Base-by-base conservation (phyloP, 2,113 vertebrate species). In the Podarcis cretensis region DNA sequence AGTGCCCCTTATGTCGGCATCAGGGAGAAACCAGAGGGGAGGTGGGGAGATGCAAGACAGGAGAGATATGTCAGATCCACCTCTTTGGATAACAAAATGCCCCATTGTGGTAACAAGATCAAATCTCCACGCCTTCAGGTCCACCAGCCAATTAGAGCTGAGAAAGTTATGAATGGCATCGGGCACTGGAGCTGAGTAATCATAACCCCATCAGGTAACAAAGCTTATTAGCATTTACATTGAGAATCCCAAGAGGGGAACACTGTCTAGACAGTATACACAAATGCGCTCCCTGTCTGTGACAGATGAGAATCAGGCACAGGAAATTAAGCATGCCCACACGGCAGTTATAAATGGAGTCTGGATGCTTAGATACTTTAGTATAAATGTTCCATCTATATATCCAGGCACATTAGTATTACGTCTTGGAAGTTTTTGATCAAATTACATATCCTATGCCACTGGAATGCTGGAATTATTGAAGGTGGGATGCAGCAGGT, bases 211-310 rank as follows among this genome's bases (percentile, higher is more conserved):
- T n/a, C 77, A 79, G 48, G 77, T 79, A 79, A 79, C 27, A 57
- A n/a, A 57, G 27, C 27, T 79, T 79, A 79, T 57, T 80, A 80
- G 78, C 78, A 80, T 80, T 80, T 80, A 80, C n/a, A 80, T 59
- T 80, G 78, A 80, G 27, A 57, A 80, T 80, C 78, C 48, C 30
- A 80, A 40, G 78, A n/a, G 30, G 30, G 48, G 59, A 80, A 43
- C 30, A 80, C 30, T 16, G 48, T 59, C 78, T 80, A 80, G 37
- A 80, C 78, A 80, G 78, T 48, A 80, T 80, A 32, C 48, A 30
- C n/a, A 59, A 80, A 80, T n/a, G 27, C 57, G 78, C 48, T 59
- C 78, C 6, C 43, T 80, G 27, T 59, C 12, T 80, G 78, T 80
- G 48, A 57, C 78, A 80, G 78, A 79, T 32, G n/a, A 14, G 48